A percentile compares a stretch with the other conserved stretches of the same genome.
phyloP scores from a whole-genome alignment of 2,888 invertebrate species.

The Drosophila emarginata region DNA sequence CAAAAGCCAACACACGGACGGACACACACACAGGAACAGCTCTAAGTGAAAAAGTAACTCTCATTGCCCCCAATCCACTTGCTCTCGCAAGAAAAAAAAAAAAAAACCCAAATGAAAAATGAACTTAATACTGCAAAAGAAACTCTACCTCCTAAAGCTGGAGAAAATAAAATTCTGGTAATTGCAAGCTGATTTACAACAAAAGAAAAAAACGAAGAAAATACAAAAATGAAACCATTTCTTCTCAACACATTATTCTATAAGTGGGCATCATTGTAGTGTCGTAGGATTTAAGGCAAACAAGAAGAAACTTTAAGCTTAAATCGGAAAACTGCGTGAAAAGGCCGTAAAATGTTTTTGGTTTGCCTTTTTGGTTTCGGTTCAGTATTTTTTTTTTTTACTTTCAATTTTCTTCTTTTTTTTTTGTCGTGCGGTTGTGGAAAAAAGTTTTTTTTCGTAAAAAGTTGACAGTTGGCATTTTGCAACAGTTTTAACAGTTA shows the following conservation, averaged over 20 bases:
- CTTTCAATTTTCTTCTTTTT: background rate
- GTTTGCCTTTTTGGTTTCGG: constrained; percentile 43
- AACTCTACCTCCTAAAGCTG: constrained; percentile 23
- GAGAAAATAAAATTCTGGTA: constrained; percentile 48
- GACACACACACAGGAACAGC: constrained; percentile 16
- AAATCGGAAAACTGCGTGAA: constrained; percentile 2
- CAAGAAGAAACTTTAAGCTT: background rate
- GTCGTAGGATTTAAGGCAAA: no score
- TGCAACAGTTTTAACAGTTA: constrained; percentile 65
- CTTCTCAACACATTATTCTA: constrained; percentile 14
- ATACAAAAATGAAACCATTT: background rate
- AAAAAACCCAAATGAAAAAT: constrained; percentile 72
- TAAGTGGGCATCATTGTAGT: constrained; percentile 21
- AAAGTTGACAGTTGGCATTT: constrained; percentile 73
- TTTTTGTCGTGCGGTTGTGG: constrained; percentile 9
- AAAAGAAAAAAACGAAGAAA: constrained; percentile 14
- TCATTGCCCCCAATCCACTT: constrained; percentile 52
- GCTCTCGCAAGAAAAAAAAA: constrained; percentile 68
- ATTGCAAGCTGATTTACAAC: constrained; percentile 75
- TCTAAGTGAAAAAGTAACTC: constrained; percentile 76
- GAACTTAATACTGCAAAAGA: constrained; percentile 72
- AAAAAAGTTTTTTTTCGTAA: constrained; percentile 21
- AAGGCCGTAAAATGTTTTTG: constrained; percentile 50
- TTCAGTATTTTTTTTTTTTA: background rate
- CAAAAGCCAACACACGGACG: constrained; percentile 61